Conservation (phyloP, 1,140 invertebrate genomes). For the Drosophila repleta region DNA sequence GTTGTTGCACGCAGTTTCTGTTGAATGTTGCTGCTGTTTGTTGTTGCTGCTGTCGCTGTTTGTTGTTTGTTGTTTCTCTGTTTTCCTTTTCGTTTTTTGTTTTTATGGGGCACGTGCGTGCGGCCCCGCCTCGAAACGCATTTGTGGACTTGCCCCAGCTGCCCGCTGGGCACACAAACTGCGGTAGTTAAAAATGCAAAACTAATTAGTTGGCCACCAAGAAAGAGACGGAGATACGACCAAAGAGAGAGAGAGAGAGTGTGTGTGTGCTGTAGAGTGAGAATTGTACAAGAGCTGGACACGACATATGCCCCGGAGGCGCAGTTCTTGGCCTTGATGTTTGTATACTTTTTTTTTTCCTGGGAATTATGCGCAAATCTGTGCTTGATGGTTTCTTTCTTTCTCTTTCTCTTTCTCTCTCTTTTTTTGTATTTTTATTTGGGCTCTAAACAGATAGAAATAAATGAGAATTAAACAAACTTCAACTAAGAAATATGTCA, state of each 20-base stretch:
- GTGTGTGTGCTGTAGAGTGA: neutral
- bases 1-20: conserved; percentile 48
- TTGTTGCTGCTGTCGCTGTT: conserved; percentile 7
- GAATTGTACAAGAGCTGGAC: conserved; percentile 8
- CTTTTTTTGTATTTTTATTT: neutral
- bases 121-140: conserved; percentile 18
- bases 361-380: neutral
- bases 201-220: conserved; percentile 53
- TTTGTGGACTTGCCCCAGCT: neutral
- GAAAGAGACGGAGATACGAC: neutral
- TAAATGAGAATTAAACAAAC: too few species aligned
- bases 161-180: conserved; percentile 26
- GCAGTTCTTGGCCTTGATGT: conserved; percentile 20
- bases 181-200: conserved; percentile 68
- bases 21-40: conserved; percentile 5
- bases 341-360: neutral
- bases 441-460: too few species aligned
- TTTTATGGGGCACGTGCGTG: conserved; percentile 47
- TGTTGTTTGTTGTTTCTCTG: conserved; percentile 1
- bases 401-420: neutral
- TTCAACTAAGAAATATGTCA: too few species aligned
- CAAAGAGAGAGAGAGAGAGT: neutral
- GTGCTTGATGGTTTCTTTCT: neutral
- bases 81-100: conserved; percentile 9
- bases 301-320: conserved; percentile 22